Evolutionary conservation across 2,888 invertebrate genomes (phyloP).

Genomic region (Omphaloscelis lunosa): DNA sequence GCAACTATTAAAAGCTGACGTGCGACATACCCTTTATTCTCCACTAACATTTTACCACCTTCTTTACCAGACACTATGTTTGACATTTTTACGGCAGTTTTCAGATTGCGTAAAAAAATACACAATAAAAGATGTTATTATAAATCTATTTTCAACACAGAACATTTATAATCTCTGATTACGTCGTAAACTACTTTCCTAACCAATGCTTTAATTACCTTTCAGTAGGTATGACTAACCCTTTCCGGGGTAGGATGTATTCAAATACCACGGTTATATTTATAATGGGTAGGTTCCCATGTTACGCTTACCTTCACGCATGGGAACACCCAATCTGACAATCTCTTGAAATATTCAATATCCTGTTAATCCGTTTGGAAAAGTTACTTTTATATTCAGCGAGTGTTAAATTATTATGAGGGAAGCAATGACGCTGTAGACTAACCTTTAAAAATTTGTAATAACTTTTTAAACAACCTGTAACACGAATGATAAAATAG

Average conservation of each 20-base stretch:
- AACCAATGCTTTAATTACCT: constrained; percentile 16
- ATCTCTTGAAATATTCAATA: constrained; percentile 70
- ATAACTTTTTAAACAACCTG: not conserved
- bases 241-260: constrained; percentile 28
- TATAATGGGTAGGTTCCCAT: constrained; percentile 31
- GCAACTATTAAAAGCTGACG: constrained; percentile 34
- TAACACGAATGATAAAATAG: too few species aligned
- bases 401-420: constrained; percentile 64
- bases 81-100: not conserved
- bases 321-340: constrained; percentile 61
- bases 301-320: constrained; percentile 35
- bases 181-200: not conserved
- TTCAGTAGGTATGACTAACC: constrained; percentile 16
- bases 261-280: constrained; percentile 25
- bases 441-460: constrained; percentile 44
- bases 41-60: not conserved
- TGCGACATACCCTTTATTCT: constrained; percentile 8
- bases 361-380: constrained; percentile 69
- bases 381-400: constrained; percentile 69
- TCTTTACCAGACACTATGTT: not conserved
- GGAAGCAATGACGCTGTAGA: constrained; percentile 29
- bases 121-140: not conserved
- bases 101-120: not conserved
- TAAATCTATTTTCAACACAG: not conserved
- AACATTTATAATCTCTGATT: constrained; percentile 2